Percentiles rank a stretch among this genome's conserved stretches.
Evolutionary conservation across 1,140 invertebrate genomes (phyloP).

Genomic region (Lerema accius): DNA sequence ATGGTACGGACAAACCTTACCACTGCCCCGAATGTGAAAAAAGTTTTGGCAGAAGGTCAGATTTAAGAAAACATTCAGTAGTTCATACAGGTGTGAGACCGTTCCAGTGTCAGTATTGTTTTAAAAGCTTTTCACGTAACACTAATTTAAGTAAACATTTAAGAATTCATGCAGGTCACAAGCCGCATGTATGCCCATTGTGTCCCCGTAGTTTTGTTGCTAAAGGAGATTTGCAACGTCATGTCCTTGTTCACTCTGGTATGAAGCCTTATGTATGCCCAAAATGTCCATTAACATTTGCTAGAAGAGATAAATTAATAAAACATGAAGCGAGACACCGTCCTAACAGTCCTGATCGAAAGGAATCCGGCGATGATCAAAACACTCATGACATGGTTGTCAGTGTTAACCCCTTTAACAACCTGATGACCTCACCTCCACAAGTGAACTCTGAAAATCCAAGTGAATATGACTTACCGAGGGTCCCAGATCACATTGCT

Average conservation of each 20-base stretch:
- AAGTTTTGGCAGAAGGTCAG: slow-evolving; percentile 85
- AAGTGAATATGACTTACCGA: slow-evolving; percentile 70
- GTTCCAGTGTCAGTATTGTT: slow-evolving; percentile 86
- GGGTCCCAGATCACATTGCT: slow-evolving; percentile 81
- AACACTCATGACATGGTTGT: slow-evolving; percentile 83
- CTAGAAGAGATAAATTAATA: slow-evolving; percentile 84
- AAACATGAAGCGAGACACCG: slow-evolving; percentile 84
- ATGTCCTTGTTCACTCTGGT: slow-evolving; percentile 88
- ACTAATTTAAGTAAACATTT: slow-evolving; percentile 94
- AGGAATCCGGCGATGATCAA: slow-evolving; percentile 57
- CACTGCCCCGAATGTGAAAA: slow-evolving; percentile 86
- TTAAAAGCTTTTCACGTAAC: slow-evolving; percentile 87
- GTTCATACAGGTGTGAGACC: slow-evolving; percentile 89
- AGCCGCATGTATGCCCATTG: slow-evolving; percentile 88
- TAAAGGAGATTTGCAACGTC: slow-evolving; percentile 86
- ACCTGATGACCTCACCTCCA: slow-evolving; percentile 63
- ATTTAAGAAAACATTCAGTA: slow-evolving; percentile 86
- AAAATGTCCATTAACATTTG: slow-evolving; percentile 87
- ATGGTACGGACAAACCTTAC: slow-evolving; percentile 86
- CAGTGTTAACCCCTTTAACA: slow-evolving; percentile 83
- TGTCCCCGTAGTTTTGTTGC: slow-evolving; percentile 90
- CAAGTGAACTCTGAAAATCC: slow-evolving; percentile 55
- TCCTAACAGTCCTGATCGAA: slow-evolving; percentile 47
- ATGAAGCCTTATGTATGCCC: slow-evolving; percentile 87
- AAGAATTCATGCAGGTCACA: slow-evolving; percentile 87